Evolutionary conservation across 2,888 invertebrate genomes (phyloP).

Genomic region (Congeria kusceri): DNA sequence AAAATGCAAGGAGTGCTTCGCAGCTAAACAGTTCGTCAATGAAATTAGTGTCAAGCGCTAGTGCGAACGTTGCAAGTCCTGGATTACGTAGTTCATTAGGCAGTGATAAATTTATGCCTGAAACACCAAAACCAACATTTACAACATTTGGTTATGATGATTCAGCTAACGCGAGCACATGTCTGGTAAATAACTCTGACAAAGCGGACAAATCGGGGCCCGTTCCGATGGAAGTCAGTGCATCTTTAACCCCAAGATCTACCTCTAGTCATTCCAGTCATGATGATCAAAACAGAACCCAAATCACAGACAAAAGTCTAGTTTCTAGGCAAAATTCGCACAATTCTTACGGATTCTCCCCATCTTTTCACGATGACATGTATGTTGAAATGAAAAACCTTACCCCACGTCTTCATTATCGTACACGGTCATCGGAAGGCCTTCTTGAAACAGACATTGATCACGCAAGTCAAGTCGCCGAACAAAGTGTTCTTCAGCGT

Average conservation of each 20-base stretch:
- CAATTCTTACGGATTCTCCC: conserved; percentile 49
- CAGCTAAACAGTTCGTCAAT: conserved; percentile 4
- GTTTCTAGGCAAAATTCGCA: conserved; percentile 43
- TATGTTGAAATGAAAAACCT: conserved; percentile 50
- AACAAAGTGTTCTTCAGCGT: too few species aligned
- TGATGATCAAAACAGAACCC: conserved; percentile 22
- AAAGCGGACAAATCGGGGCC: conserved; percentile 5
- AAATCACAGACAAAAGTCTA: background rate
- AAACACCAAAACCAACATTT: conserved; percentile 64
- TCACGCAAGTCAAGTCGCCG: background rate
- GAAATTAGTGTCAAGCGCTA: conserved; percentile 22
- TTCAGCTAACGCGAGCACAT: conserved; percentile 15
- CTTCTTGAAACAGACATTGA: conserved; percentile 43
- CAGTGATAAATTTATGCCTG: conserved; percentile 51
- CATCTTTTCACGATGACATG: conserved; percentile 48
- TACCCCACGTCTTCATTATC: conserved; percentile 32
- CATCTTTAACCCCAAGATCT: conserved; percentile 36
- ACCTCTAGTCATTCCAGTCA: conserved; percentile 30
- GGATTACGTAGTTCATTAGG: conserved; percentile 45
- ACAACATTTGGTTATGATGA: conserved; percentile 71
- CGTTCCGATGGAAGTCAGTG: conserved; percentile 6
- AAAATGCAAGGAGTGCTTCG: conserved; percentile 14
- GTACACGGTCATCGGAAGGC: conserved; percentile 56
- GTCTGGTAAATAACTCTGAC: conserved; percentile 26
- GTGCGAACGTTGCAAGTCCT: background rate